Evolutionary conservation across 2,888 invertebrate species (phyloP), one percentile per base, ranked within the genome.

Genomic region (Coenonympha glycerion): DNA sequence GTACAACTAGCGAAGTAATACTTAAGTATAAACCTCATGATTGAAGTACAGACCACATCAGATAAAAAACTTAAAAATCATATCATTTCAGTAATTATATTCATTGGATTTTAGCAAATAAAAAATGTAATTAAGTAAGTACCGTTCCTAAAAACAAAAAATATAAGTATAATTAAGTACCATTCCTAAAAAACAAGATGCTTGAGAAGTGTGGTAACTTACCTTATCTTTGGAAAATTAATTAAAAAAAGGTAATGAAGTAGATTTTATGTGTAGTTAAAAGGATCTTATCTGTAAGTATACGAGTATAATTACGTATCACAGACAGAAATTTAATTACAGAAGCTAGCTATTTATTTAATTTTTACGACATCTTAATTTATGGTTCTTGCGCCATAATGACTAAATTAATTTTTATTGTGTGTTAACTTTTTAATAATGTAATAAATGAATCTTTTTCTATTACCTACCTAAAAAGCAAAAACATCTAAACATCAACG

Each of bases 391-490:
- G 16, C 39, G 39, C 39, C 39, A 24, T 24, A 39, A 24, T 39
- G 39, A 24, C 39, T 39, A 39, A 39, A 39, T 39, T 39, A 39
- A 24, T 24, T 39, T 39, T 39, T 39, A 39, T 39, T 24, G 39
- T 39, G 22, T 39, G 39, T 39, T 39, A 39, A 39, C 39, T 39
- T 39, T 39, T 9, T 39, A 24, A 39, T 24, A 39, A 39, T 39
- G 22, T 39, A 24, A 39, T 39, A 39, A 39, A 39, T 24, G 39
- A 39, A 39, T 8, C 24, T 39, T 24, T 15, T 15, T 15, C 9
- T n/a, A n/a, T n/a, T n/a, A n/a, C n/a, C n/a, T n/a, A n/a, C n/a
- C n/a, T n/a, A n/a, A n/a, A n/a, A n/a, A n/a, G n/a, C n/a, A n/a
- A n/a, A n/a, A n/a, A n/a, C n/a, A n/a, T n/a, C n/a, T n/a, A n/a